Conservation (phyloP, 2,888 invertebrate species). For the Hyposoter dolosus region DNA sequence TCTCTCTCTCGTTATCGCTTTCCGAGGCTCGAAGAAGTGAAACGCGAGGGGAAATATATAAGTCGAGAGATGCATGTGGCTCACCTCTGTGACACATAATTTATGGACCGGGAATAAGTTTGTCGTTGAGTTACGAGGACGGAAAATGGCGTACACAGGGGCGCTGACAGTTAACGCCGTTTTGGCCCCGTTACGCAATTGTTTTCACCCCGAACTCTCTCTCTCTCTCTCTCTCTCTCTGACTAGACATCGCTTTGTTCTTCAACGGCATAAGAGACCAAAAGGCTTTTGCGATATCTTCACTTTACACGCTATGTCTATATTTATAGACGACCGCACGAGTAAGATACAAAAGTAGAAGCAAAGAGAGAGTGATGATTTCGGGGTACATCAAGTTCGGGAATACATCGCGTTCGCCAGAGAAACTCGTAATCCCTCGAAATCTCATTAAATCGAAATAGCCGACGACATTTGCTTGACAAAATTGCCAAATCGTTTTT, state of each 20-base stretch:
- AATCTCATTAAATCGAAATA: conserved; percentile 16
- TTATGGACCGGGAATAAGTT: conserved; percentile 68
- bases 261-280: conserved; percentile 48
- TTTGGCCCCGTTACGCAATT: conserved; percentile 67
- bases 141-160: conserved; percentile 57
- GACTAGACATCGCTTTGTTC: conserved; percentile 59
- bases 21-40: conserved; percentile 21
- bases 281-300: conserved; percentile 43
- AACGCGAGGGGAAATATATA: conserved; percentile 29
- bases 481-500: conserved; percentile 2
- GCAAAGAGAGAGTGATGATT: neutral
- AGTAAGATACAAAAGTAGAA: neutral
- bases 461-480: neutral
- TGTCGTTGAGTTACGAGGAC: conserved; percentile 64
- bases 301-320: conserved; percentile 15
- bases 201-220: conserved; percentile 47
- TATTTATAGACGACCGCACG: conserved; percentile 54
- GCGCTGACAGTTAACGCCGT: conserved; percentile 64
- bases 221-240: neutral
- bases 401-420: neutral
- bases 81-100: conserved; percentile 61
- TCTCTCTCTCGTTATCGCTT: conserved; percentile 41
- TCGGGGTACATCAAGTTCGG: neutral
- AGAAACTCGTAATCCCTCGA: neutral
- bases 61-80: conserved; percentile 37